Base-by-base conservation (phyloP, 2,797 vertebrate species). In the Malacoraja senta region DNA sequence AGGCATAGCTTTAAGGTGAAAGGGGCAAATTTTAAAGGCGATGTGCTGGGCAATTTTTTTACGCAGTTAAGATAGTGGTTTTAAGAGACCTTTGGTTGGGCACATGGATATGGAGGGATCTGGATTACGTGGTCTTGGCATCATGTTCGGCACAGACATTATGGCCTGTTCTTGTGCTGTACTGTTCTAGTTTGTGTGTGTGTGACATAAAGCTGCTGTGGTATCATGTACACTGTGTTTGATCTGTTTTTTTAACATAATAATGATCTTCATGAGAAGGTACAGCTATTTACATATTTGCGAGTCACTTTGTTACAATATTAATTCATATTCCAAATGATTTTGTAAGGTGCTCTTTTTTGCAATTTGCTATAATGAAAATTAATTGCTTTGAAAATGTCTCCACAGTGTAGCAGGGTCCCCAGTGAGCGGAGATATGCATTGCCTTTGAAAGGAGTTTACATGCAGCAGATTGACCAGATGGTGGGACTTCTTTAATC, bases 391-490 rank as follows among this genome's bases (percentile, higher is more conserved):
- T 74, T 91, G 15, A 26, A 53, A 80, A 78, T 71, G 35, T 83
- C 53, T 94, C 94, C 0, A 3, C 95, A 99, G 99, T 99, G 99
- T 95, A 97, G 97, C 95, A 96, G 97, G 94, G 98, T 99, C 94
- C 97, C 99, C 0, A 98, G 98, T 0, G 98, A 99, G 95, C 97
- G 98, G 44, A 97, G 98, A 0, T 99, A 97, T 80, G 94, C 97
- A 13, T 96, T 99, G 93, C 99, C 98, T 0, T 93, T 99, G 94
- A 99, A 99, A 96, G 99, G 99, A 65, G 94, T 98, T 95, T 99
- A 99, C 96, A 99, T 99, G 99, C 97, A 97, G 29, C 99, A 99
- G 97, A 99, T 99, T 0, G 99, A 99, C 95, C 97, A 97, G 90
- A 99, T 99, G 99, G 99, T 99, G 94, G 99, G 99, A 53, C 95